Conservation (phyloP, 2,888 invertebrate species). For the Slavum lentiscoides region DNA sequence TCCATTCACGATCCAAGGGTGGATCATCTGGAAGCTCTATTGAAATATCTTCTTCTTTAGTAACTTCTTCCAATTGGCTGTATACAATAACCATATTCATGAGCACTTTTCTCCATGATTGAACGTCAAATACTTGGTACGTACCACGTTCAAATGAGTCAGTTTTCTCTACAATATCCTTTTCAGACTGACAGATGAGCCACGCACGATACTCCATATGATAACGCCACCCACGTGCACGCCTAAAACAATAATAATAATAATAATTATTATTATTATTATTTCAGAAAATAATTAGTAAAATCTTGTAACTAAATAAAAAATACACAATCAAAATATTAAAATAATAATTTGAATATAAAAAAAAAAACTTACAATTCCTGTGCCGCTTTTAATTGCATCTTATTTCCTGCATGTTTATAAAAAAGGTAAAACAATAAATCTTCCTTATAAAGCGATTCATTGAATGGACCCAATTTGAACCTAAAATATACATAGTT, state of each 20-base stretch:
- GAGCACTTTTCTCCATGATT: constrained; percentile 97
- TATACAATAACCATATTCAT: constrained; percentile 99
- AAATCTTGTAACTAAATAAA: not conserved
- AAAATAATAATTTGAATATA: no score
- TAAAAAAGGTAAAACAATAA: constrained; percentile 98
- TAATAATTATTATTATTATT: no score
- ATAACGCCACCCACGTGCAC: constrained; percentile 98
- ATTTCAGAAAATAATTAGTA: not conserved
- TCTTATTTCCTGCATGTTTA: constrained; percentile 95
- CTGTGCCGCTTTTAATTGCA: constrained; percentile 94
- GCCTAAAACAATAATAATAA: constrained; percentile 67
- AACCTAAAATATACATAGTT: constrained; percentile 67
- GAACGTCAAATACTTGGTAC: constrained; percentile 98
- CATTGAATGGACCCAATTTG: constrained; percentile 90
- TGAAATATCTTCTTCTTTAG: no score
- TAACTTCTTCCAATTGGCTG: constrained; percentile 81
- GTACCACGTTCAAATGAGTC: constrained; percentile 96
- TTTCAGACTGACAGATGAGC: constrained; percentile 96
- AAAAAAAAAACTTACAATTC: constrained; percentile 77
- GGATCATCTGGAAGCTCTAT: no score
- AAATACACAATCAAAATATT: constrained; percentile 34
- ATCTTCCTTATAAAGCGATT: constrained; percentile 97
- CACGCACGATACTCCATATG: constrained; percentile 98
- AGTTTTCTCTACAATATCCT: constrained; percentile 92
- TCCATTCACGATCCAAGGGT: not conserved